phyloP scores from a whole-genome alignment of 2,113 vertebrate genomes.

The Candoia aspera region DNA sequence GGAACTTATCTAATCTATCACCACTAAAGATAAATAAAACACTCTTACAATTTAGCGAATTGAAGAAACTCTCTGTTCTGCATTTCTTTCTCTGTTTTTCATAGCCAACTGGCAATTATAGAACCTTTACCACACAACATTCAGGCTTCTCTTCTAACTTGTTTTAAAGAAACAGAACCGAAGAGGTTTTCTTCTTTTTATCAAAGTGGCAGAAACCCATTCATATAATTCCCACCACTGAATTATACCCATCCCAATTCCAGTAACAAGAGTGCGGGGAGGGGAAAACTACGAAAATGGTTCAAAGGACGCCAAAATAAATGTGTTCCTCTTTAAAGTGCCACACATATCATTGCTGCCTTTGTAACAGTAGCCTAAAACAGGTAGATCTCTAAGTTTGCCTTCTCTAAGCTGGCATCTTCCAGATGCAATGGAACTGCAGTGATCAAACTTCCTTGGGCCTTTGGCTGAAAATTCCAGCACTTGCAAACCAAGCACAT shows the following conservation, averaged over 20 bases:
- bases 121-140: constrained; percentile 17
- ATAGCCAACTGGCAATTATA: constrained; percentile 18
- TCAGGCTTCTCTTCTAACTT: not conserved
- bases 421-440: not conserved
- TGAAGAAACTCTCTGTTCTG: not conserved
- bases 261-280: not conserved
- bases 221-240: not conserved
- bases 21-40: not conserved
- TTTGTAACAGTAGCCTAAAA: not conserved
- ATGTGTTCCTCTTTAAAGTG: not conserved
- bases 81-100: not conserved
- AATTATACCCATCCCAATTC: not conserved
- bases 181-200: not conserved
- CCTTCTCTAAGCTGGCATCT: not conserved
- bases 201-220: not conserved
- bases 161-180: constrained; percentile 1
- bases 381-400: not conserved
- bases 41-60: not conserved
- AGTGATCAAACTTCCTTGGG: not conserved
- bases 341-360: not conserved
- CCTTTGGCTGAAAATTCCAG: too few relatives aligned
- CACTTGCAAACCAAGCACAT: too few relatives aligned
- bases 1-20: not conserved
- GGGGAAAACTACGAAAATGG: not conserved
- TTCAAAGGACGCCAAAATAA: not conserved